Evolutionary conservation across 2,113 vertebrate genomes (phyloP).

Genomic region (Cyprinus carpio): DNA sequence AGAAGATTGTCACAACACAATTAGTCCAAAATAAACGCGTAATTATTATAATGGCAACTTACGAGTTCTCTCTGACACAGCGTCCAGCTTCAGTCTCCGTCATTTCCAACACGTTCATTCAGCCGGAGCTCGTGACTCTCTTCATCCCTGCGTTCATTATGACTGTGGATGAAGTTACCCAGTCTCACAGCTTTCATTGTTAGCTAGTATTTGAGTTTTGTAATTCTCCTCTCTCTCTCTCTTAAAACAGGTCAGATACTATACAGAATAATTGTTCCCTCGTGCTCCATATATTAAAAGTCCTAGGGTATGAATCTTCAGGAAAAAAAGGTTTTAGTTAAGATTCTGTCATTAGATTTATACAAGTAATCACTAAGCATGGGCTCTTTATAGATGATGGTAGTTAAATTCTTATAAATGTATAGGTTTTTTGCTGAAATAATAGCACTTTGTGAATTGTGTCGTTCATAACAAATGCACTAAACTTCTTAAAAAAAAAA

Average conservation of each 20-base stretch:
- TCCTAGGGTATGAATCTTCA: too few species aligned
- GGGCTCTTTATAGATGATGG: too few species aligned
- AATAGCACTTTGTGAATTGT: background rate
- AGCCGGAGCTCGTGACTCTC: slow-evolving; percentile 10
- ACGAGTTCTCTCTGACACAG: background rate
- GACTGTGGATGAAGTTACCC: background rate
- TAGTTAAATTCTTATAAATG: background rate
- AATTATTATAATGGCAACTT: background rate
- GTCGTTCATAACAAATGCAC: background rate
- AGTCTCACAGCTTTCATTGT: background rate
- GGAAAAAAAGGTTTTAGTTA: background rate
- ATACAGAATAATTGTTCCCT: background rate
- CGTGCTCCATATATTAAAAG: too few species aligned
- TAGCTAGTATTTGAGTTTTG: background rate
- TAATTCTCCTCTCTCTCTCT: background rate
- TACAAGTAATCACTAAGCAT: background rate
- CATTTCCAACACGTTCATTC: slow-evolving; percentile 14
- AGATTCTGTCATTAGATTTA: background rate
- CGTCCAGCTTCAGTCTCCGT: background rate
- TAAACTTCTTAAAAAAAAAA: too few species aligned
- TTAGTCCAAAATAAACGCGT: background rate
- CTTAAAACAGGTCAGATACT: background rate
- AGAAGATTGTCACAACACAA: background rate
- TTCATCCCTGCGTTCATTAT: background rate
- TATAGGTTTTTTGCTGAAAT: background rate